Conservation (phyloP, 2,888 invertebrate species). For the Auanema freiburgensis region DNA sequence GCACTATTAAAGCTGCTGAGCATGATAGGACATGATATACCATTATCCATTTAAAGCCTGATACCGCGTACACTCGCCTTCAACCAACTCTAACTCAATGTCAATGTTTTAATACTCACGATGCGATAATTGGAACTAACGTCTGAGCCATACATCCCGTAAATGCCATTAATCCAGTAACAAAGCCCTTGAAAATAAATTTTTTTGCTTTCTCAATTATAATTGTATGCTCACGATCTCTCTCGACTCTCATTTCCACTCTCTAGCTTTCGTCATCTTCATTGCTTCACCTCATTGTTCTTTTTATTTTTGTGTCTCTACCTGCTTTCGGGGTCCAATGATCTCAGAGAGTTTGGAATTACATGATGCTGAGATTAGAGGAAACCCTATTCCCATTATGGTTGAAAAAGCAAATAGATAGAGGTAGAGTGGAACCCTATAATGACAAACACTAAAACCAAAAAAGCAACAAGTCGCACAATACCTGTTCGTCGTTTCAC, state of each 20-base stretch:
- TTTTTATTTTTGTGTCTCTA: neutral
- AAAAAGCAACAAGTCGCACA: neutral
- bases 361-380: constrained; percentile 36
- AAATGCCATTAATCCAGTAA: constrained; percentile 16
- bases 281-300: neutral
- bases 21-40: constrained; percentile 6
- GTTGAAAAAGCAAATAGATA: constrained; percentile 33
- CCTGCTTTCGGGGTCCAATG: constrained; percentile 42
- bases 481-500: constrained; percentile 23
- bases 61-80: constrained; percentile 8
- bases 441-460: neutral
- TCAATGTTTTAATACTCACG: constrained; percentile 9
- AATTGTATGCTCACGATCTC: too few species aligned
- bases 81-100: too few species aligned
- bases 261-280: neutral
- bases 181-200: constrained; percentile 8
- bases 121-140: constrained; percentile 5
- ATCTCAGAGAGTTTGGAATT: constrained; percentile 38
- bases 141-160: constrained; percentile 14
- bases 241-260: too few species aligned
- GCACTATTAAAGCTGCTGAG: constrained; percentile 2
- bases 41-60: constrained; percentile 17
- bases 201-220: neutral
- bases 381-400: constrained; percentile 37
- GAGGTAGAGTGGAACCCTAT: constrained; percentile 27